phyloP scores from a whole-genome alignment of 2,113 vertebrate genomes.

The Columba janthina region DNA sequence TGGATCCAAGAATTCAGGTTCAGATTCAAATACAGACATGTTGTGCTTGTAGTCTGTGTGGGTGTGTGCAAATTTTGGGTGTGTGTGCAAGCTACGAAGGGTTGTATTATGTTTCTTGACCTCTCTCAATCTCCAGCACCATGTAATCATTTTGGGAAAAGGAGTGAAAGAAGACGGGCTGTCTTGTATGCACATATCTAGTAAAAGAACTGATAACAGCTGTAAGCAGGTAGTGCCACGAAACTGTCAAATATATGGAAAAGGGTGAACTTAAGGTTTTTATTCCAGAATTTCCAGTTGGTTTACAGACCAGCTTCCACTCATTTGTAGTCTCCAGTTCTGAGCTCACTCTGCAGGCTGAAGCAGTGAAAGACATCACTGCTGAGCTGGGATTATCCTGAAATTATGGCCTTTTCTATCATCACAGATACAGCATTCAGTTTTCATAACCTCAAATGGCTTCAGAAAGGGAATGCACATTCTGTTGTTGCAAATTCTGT shows the following conservation, averaged over 20 bases:
- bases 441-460: background rate
- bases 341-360: background rate
- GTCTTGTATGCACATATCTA: background rate
- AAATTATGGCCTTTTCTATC: slow-evolving; percentile 8
- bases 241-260: background rate
- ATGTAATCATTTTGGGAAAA: accelerated
- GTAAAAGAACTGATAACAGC: background rate
- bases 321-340: background rate
- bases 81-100: background rate
- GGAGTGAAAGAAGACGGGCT: background rate
- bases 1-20: background rate
- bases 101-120: background rate
- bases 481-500: slow-evolving; percentile 12
- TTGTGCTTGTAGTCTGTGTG: background rate
- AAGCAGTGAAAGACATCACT: background rate
- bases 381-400: background rate
- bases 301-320: background rate
- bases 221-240: background rate
- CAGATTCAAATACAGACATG: background rate
- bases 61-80: accelerated
- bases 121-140: background rate
- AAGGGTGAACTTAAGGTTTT: background rate
- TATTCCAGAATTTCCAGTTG: background rate
- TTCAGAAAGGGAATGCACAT: background rate
- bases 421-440: background rate